Base-by-base conservation (phyloP, 2,888 invertebrate species). In the Diabrotica balteata region DNA sequence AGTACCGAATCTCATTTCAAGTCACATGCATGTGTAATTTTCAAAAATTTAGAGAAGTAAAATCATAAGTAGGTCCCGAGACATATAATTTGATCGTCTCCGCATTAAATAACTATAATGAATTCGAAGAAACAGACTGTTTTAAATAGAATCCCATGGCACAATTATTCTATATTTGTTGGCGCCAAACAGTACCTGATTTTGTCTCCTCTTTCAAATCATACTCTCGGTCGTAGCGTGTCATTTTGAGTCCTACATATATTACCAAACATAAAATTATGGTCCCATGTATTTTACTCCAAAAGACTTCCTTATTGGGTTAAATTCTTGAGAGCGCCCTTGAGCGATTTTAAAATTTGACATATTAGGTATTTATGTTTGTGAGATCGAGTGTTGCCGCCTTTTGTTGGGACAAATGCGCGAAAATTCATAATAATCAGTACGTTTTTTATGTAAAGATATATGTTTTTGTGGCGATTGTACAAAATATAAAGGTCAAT, bases 171-270 rank as follows among this genome's bases (percentile, higher is more conserved):
- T 52, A 64, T 64, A 50, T 64, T 50, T 32, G 5, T 58, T 46
- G 64, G 64, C 64, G 64, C 64, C 64, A 52, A 57, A 63, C 63
- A 42, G 55, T 64, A 64, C 63, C 64, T 59, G 64, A 64, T 64
- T 58, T 58, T 64, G 64, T 64, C 64, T 64, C 58, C 7, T 64
- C 43, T 59, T 52, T n/a, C 52, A 44, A 62, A 54, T 54, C 32
- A 44, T 54, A 54, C 52, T 52, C 52, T 32, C 17, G n/a, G 62
- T 63, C 55, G 55, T 49, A 64, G 51, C 58, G 42, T 64, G 64
- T 64, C 64, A 64, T 64, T 64, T 63, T 44, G 45, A 32, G 58
- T 51, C 64, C 64, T 58, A 64, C 64, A 64, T 64, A 64, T 63
- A 63, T 63, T 63, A 63, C 22, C 11, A 43, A 50, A 43, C 55